Percentiles rank a stretch among this genome's conserved stretches.
Evolutionary conservation across 2,113 vertebrate species (phyloP).

Genomic region (Seriola rivoliana): DNA sequence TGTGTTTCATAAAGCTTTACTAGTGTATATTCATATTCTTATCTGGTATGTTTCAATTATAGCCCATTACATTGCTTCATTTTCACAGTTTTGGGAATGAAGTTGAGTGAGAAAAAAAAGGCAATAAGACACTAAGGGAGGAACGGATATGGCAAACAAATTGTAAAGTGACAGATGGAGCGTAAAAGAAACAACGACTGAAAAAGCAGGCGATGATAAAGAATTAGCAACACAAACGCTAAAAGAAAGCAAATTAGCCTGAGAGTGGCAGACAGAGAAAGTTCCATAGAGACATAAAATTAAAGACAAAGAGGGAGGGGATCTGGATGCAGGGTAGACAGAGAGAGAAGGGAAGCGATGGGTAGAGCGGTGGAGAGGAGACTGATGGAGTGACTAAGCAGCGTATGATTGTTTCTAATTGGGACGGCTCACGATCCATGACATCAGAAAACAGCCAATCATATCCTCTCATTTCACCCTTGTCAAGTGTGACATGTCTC

Average conservation of each 20-base stretch:
- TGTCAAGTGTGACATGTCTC: conserved; percentile 74
- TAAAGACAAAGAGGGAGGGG: conserved; percentile 4
- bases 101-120: background rate
- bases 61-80: background rate
- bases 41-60: background rate
- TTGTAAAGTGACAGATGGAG: background rate
- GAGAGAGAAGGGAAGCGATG: background rate
- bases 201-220: conserved; percentile 1
- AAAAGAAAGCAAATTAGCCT: conserved; percentile 1
- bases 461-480: conserved; percentile 68
- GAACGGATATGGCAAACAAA: background rate
- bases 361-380: conserved; percentile 17
- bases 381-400: conserved; percentile 58
- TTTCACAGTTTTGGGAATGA: background rate
- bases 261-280: conserved; percentile 16
- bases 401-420: conserved; percentile 72
- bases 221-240: background rate
- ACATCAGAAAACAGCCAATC: conserved; percentile 75
- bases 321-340: background rate
- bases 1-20: background rate
- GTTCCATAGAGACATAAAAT: background rate
- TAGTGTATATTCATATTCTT: background rate
- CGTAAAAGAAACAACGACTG: background rate
- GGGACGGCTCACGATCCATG: conserved; percentile 54
- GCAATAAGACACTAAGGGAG: background rate